Evolutionary conservation across 2,113 vertebrate species (phyloP).

Genomic region (Gnathonemus longibarbis): DNA sequence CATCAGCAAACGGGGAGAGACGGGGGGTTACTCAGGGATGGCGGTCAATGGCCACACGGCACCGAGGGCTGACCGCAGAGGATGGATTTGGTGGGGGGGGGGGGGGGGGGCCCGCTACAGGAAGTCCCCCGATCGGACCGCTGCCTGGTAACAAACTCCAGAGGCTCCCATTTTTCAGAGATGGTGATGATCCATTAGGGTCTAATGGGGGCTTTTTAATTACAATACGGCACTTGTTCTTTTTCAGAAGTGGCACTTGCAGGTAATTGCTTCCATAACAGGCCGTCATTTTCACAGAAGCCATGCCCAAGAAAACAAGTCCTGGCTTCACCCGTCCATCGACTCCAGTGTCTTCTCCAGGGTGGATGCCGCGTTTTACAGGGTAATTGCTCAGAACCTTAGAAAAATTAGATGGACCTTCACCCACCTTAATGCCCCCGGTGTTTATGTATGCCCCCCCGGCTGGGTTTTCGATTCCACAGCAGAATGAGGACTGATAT

Average conservation of each 20-base stretch:
- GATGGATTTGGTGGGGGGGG: neutral
- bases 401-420: neutral
- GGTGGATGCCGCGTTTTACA: neutral
- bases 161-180: neutral
- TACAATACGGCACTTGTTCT: neutral
- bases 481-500: neutral
- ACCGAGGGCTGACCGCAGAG: neutral
- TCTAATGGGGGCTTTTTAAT: neutral
- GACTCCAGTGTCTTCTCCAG: neutral
- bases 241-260: neutral
- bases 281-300: neutral
- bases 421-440: neutral
- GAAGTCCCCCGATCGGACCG: neutral
- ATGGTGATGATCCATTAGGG: neutral
- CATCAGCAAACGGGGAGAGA: neutral
- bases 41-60: neutral
- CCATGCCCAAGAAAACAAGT: neutral
- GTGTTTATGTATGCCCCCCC: neutral
- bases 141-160: neutral
- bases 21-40: no score
- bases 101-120: neutral
- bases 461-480: neutral
- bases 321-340: neutral
- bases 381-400: neutral
- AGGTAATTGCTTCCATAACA: neutral